Evolutionary conservation across 2,888 invertebrate species (phyloP).

Genomic region (Platerodrilus igneus): DNA sequence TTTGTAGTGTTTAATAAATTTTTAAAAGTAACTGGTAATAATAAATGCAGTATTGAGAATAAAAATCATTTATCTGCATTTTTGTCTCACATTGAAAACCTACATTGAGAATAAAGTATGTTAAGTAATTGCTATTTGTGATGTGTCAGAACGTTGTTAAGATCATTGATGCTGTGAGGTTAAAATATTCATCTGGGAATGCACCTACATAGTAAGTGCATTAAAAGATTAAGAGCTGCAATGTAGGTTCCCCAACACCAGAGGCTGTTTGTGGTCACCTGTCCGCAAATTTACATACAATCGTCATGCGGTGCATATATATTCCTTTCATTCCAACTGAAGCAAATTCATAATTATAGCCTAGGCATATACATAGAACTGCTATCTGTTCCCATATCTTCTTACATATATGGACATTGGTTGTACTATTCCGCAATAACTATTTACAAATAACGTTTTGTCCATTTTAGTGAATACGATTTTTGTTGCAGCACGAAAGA

Average conservation of each 20-base stretch:
- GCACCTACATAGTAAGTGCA: slow-evolving; percentile 17
- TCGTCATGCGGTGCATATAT: slow-evolving; percentile 20
- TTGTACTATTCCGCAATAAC: slow-evolving; percentile 1
- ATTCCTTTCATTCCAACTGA: slow-evolving; percentile 23
- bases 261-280: slow-evolving; percentile 20
- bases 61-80: no score
- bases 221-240: slow-evolving; percentile 17
- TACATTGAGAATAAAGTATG: no score
- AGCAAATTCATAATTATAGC: slow-evolving; percentile 28
- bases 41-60: no score
- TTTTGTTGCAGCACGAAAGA: slow-evolving; percentile 45
- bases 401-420: background rate
- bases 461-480: background rate
- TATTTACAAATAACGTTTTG: slow-evolving; percentile 4
- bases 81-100: no score
- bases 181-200: slow-evolving; percentile 11
- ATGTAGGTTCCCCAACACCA: slow-evolving; percentile 21
- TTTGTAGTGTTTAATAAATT: no score
- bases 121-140: no score
- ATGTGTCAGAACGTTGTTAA: no score
- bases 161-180: no score
- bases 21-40: no score
- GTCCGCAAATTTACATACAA: slow-evolving; percentile 25
- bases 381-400: slow-evolving; percentile 17
- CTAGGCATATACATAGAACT: slow-evolving; percentile 17